These are phyloP conservation scores for Sitta europaea DNA, from an alignment of 2,113 vertebrate species.

Conservation along the genomic window DNA sequence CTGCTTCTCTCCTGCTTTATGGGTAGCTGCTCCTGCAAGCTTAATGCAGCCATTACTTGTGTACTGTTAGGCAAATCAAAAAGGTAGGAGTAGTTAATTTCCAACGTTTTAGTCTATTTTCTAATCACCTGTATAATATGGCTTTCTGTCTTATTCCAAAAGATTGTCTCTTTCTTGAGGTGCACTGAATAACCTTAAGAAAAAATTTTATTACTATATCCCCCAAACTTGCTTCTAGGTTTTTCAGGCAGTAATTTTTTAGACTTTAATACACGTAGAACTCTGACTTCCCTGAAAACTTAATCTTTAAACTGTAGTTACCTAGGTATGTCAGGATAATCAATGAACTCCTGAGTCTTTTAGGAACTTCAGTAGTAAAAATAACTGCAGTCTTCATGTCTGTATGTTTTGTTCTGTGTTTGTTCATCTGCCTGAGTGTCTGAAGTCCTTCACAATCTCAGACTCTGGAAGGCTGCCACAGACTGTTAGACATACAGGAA, in stretches of 20 bases:
- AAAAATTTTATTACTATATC: background rate
- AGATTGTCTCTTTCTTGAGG: background rate
- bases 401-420: background rate
- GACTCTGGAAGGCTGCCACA: background rate
- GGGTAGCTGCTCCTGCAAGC: background rate
- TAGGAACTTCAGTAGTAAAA: background rate
- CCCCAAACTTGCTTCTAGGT: background rate
- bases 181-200: background rate
- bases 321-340: background rate
- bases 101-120: background rate
- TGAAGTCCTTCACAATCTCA: background rate
- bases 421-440: background rate
- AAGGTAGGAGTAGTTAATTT: background rate
- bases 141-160: background rate
- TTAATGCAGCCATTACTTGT: background rate
- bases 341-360: background rate
- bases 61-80: background rate
- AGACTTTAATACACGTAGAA: background rate
- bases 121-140: background rate
- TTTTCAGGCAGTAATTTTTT: background rate
- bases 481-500: rapidly evolving
- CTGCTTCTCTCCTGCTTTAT: background rate
- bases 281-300: background rate
- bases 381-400: background rate
- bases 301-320: background rate